Conservation (phyloP, 2,797 vertebrate genomes). For the Simalia tracyae region DNA sequence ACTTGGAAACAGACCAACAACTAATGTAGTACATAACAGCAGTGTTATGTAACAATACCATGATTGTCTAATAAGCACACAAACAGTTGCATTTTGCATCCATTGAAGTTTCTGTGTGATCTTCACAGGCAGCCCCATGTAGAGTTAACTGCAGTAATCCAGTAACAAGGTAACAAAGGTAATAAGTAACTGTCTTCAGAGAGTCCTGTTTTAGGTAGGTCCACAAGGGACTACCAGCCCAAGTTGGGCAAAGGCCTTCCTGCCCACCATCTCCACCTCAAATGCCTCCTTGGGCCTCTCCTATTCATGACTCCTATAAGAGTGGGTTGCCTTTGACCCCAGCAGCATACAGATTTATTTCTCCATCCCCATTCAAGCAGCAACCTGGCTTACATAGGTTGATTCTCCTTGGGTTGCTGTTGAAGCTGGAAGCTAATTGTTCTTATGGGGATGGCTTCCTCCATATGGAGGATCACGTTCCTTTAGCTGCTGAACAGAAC, state of each 20-base stretch:
- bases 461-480: neutral
- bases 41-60: neutral
- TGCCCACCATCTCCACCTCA: neutral
- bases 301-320: neutral
- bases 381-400: neutral
- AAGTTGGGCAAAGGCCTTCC: neutral
- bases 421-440: neutral
- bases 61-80: neutral
- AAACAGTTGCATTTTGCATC: neutral
- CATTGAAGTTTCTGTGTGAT: neutral
- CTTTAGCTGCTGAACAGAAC: neutral
- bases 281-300: neutral
- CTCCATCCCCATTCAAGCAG: neutral
- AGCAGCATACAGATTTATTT: too few species aligned
- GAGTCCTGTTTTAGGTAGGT: neutral
- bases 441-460: neutral
- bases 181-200: neutral
- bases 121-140: neutral
- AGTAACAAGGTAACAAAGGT: neutral
- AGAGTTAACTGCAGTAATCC: neutral
- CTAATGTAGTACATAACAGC: neutral
- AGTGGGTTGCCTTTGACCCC: neutral
- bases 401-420: neutral
- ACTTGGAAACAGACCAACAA: neutral
- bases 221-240: neutral